Conservation (phyloP, 2,888 invertebrate species). For the Brachylomia viminalis region DNA sequence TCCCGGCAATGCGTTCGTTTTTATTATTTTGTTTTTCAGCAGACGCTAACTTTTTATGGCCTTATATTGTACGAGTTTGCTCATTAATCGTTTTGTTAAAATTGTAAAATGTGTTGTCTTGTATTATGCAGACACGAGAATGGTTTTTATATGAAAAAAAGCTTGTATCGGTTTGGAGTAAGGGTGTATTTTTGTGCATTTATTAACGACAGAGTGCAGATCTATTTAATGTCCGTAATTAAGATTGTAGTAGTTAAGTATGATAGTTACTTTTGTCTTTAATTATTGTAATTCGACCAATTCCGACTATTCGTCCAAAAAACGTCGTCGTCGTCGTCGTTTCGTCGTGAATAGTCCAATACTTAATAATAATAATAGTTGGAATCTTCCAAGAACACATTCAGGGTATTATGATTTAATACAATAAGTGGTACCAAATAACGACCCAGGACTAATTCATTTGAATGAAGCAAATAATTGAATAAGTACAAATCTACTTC, state of each 20-base stretch:
- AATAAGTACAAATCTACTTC: neutral
- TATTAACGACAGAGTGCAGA: neutral
- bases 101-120: slow-evolving; percentile 21
- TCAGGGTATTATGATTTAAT: neutral
- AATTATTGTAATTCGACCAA: slow-evolving; percentile 1
- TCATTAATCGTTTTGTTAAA: slow-evolving; percentile 19
- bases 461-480: neutral
- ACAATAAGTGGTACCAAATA: neutral
- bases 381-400: neutral
- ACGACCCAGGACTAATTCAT: neutral
- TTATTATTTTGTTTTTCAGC: slow-evolving; percentile 54
- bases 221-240: neutral
- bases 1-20: slow-evolving; percentile 48
- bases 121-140: neutral
- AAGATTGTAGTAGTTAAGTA: neutral
- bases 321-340: no score
- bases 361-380: no score
- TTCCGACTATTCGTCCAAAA: neutral
- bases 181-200: neutral
- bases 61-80: slow-evolving; percentile 23
- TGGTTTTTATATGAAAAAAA: neutral
- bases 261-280: neutral
- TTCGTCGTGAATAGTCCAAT: no score
- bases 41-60: slow-evolving; percentile 32
- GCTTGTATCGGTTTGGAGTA: no score